phyloP scores from a whole-genome alignment of 1,140 invertebrate genomes.

The Bombus confusus region DNA sequence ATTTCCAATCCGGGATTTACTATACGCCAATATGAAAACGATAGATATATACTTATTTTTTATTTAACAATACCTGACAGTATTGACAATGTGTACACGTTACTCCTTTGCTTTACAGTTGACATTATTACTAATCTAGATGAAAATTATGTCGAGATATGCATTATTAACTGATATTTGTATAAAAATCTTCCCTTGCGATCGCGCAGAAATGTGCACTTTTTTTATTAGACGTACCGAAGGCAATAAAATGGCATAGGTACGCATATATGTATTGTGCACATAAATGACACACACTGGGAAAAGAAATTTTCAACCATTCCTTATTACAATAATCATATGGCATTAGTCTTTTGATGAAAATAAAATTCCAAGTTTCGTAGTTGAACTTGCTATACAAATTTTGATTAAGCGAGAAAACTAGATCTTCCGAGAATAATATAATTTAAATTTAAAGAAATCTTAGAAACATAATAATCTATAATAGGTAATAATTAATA shows the following conservation, averaged over 20 bases:
- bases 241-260: slow-evolving; percentile 50
- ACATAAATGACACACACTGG: slow-evolving; percentile 19
- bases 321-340: not conserved
- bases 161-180: slow-evolving; percentile 55
- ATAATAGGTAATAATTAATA: slow-evolving; percentile 10
- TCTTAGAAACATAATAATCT: slow-evolving; percentile 19
- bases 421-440: not conserved
- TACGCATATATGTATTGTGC: slow-evolving; percentile 36
- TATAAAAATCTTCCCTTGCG: slow-evolving; percentile 58
- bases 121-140: slow-evolving; percentile 54
- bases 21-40: slow-evolving; percentile 21
- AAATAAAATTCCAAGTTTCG: not conserved
- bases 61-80: slow-evolving; percentile 56
- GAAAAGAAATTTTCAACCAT: not conserved
- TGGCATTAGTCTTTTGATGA: not conserved
- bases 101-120: slow-evolving; percentile 55
- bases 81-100: slow-evolving; percentile 62
- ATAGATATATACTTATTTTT: slow-evolving; percentile 52
- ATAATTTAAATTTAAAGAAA: not conserved
- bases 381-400: not conserved
- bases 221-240: slow-evolving; percentile 6
- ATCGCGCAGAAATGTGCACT: slow-evolving; percentile 29
- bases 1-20: slow-evolving; percentile 8
- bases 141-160: slow-evolving; percentile 40
- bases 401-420: not conserved